These are phyloP conservation scores for Amphibalanus amphitrite DNA, from an alignment of 1,140 invertebrate species.

Conservation along the genomic window DNA sequence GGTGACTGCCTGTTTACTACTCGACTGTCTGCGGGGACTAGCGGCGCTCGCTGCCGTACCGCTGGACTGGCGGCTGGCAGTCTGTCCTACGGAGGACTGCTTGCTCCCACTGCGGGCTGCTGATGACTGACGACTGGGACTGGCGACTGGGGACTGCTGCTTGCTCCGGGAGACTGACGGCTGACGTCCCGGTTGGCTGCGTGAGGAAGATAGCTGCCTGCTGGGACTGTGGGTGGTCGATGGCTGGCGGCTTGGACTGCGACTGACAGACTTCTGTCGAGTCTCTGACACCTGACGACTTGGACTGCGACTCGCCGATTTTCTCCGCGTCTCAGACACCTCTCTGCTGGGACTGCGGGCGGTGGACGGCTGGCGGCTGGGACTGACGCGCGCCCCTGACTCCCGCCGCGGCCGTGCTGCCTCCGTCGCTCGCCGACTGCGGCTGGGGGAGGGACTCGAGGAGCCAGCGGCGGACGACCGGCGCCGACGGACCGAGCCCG, in stretches of 20 bases:
- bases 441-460: not conserved
- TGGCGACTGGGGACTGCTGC: no score
- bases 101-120: no score
- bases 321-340: not conserved
- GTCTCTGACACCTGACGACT: not conserved
- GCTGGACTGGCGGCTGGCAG: no score
- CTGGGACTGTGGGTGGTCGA: not conserved
- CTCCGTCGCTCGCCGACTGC: not conserved
- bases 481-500: no score
- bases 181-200: no score
- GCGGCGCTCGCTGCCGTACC: no score
- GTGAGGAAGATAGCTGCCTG: not conserved
- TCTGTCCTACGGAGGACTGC: no score
- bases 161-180: no score
- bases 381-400: no score
- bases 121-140: no score
- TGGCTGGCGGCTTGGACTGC: not conserved
- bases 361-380: not conserved
- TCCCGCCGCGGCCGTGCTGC: no score
- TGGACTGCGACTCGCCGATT: not conserved
- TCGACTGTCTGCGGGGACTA: not conserved
- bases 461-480: not conserved
- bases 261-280: not conserved
- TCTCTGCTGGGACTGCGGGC: not conserved
- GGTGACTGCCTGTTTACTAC: not conserved